phyloP scores from a whole-genome alignment of 92 coral and sea anemone genomes.

The Phenganax subtilis region DNA sequence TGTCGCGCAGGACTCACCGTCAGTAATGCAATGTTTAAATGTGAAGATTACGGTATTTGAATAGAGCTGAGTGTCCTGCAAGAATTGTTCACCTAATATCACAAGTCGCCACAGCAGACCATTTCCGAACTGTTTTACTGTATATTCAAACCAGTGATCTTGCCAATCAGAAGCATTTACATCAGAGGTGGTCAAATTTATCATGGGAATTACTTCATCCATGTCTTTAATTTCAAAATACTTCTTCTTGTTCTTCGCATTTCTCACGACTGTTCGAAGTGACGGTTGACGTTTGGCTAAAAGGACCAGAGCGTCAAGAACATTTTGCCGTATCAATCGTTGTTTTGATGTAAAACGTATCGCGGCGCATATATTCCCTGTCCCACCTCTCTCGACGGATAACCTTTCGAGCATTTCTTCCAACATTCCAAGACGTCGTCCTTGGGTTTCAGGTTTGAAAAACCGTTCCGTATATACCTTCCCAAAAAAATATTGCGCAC shows the following conservation, averaged over 20 bases:
- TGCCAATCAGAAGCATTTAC: slow-evolving; percentile 19
- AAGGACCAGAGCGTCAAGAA: slow-evolving; percentile 14
- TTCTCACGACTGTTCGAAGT: slow-evolving; percentile 15
- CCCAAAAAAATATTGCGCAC: neutral
- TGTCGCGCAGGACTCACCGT: slow-evolving; percentile 11
- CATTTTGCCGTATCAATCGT: neutral
- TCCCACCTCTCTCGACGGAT: slow-evolving; percentile 5
- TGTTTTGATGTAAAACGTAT: neutral
- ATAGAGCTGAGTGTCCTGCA: neutral
- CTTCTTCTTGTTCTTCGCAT: neutral
- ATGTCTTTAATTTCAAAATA: slow-evolving; percentile 17
- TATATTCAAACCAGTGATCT: slow-evolving; percentile 15
- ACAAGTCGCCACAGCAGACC: slow-evolving; percentile 32
- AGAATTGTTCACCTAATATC: slow-evolving; percentile 16
- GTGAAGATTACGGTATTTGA: slow-evolving; percentile 13
- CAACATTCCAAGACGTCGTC: slow-evolving; percentile 17
- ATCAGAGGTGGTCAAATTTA: neutral
- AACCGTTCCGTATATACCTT: neutral
- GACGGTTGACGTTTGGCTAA: slow-evolving; percentile 30
- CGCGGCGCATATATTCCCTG: neutral
- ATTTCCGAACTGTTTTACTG: slow-evolving; percentile 6
- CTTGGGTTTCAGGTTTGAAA: neutral
- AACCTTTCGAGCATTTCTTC: neutral
- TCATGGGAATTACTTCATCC: neutral
- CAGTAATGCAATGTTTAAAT: neutral